Base-by-base conservation (phyloP, 35 echinoderm and acorn worm genomes). In the Lytechinus variegatus region DNA sequence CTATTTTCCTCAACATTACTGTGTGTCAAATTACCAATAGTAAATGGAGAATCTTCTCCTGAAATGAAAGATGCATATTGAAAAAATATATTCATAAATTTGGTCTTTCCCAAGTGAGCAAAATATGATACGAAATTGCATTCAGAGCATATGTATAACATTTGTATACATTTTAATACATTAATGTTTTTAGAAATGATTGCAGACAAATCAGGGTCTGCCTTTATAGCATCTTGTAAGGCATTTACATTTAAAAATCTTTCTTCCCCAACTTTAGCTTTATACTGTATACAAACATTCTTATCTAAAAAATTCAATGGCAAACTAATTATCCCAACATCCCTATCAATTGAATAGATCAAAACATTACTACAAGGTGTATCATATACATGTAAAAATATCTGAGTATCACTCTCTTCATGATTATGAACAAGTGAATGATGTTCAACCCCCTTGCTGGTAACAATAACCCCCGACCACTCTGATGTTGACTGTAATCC, bases 51-150 rank as follows among this genome's bases (percentile, higher is more conserved):
- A 95, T 16, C 10, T 29, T 91, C 79, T 61, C 94, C 94, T 33
- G 54, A 61, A 58, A 96, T 95, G 14, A 96, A 96, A 27, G 53
- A 10, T 27, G 93, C 86, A 94, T 95, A 96, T 56, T 96, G 96
- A 16, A 95, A 95, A 19, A 96, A 89, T 52, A 56, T 66, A n/a
- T 95, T 96, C 13, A 91, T 95, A 87, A 96, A 96, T 24, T 28
- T 91, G 55, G 86, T 29, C 86, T 95, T 96, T n/a, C 96, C 96
- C 53, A 94, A 87, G 24, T 87, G 93, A 9, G 33, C 94, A 92
- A 95, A 96, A 56, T 96, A 96, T 44, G 94, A 96, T 33, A 96
- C 96, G 95, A 96, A 96, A 27, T 96, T 94, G 54, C 96, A 96
- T 8, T 87, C 96, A 79, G 86, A 90, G 7, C 24, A 55, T 58